Conservation (phyloP, 2,113 vertebrate genomes). For the Epinephelus moara region DNA sequence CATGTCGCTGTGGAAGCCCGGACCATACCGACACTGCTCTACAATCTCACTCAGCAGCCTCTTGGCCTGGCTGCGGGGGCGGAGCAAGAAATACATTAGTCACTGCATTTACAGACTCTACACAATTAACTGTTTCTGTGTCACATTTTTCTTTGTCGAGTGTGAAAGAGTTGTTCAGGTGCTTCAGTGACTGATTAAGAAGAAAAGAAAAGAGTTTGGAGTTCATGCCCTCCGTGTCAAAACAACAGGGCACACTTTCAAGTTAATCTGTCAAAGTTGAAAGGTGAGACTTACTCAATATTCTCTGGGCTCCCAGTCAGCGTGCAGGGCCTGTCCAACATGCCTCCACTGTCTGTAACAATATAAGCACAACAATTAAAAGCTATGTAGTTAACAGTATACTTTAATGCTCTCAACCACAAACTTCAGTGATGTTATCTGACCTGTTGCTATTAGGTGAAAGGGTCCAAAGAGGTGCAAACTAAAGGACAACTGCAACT, state of each 20-base stretch:
- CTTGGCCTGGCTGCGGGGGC: constrained; percentile 91
- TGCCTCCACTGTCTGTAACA: constrained; percentile 94
- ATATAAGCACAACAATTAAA: constrained; percentile 40
- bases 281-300: constrained; percentile 92
- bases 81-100: constrained; percentile 30
- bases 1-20: constrained; percentile 93
- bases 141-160: constrained; percentile 29
- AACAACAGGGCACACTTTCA: constrained; percentile 54
- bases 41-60: constrained; percentile 96
- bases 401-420: background rate
- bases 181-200: constrained; percentile 44
- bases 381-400: background rate
- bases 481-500: background rate
- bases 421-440: background rate
- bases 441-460: background rate
- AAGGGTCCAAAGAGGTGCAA: background rate
- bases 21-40: constrained; percentile 97
- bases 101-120: constrained; percentile 24
- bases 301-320: constrained; percentile 96
- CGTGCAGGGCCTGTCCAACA: constrained; percentile 96
- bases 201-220: constrained; percentile 33
- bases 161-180: constrained; percentile 51
- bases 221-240: constrained; percentile 28
- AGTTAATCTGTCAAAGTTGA: constrained; percentile 31
- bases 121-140: constrained; percentile 11